A percentile compares a stretch with the other conserved stretches of the same genome.
Evolutionary conservation across 1,140 invertebrate genomes (phyloP).

Genomic region (Drusus annulatus): DNA sequence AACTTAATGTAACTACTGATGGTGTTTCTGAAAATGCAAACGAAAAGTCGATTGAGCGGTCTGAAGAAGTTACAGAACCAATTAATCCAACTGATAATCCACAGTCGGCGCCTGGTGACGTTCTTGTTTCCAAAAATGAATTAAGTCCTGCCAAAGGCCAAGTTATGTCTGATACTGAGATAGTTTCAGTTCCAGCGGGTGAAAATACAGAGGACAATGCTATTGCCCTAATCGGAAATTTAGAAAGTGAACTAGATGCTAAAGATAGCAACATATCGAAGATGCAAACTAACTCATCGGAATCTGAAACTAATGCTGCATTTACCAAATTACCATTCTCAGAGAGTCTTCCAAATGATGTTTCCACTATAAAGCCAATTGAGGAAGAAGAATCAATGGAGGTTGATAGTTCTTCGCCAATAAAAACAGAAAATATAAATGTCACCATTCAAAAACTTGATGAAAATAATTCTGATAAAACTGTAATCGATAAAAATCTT

Average conservation of each 20-base stretch:
- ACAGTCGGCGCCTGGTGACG: too few species aligned
- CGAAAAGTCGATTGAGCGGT: too few species aligned
- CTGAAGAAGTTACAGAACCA: background rate
- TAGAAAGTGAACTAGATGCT: background rate
- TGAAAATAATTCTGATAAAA: background rate
- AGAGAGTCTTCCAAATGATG: background rate
- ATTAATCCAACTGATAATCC: background rate
- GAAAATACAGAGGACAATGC: background rate
- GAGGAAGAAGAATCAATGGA: background rate
- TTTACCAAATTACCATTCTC: background rate
- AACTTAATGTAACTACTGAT: conserved; percentile 8
- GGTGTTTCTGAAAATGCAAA: background rate
- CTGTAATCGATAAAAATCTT: background rate
- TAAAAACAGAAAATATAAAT: background rate
- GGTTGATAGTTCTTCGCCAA: background rate
- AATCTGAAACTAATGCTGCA: too few species aligned
- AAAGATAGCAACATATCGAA: background rate
- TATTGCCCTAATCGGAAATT: background rate
- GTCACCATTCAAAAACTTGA: background rate
- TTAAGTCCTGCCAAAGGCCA: background rate
- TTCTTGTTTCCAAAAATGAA: background rate
- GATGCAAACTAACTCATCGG: too few species aligned
- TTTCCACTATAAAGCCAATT: background rate
- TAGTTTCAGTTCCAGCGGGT: too few species aligned
- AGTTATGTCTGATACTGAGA: background rate